phyloP scores from a whole-genome alignment of 1,140 invertebrate species.

The Cotesia glomerata region DNA sequence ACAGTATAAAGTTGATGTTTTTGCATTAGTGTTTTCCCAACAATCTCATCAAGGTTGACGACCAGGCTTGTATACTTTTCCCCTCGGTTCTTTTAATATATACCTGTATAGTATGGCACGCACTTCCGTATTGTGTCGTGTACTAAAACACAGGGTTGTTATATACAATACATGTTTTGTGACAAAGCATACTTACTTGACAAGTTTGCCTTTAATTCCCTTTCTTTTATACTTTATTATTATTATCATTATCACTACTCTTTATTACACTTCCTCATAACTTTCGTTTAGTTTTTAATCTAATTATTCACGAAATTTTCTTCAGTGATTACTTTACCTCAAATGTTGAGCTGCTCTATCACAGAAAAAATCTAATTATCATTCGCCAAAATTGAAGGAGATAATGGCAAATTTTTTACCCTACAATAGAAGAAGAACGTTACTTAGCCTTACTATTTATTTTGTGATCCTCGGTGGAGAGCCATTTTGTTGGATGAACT shows the following conservation, averaged over 20 bases:
- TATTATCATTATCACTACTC: conserved; percentile 3
- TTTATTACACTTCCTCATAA: too few relatives aligned
- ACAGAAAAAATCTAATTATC: too few relatives aligned
- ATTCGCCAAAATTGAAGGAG: not conserved
- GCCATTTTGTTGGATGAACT: not conserved
- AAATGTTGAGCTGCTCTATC: too few relatives aligned
- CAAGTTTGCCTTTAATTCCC: not conserved
- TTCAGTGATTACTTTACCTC: too few relatives aligned
- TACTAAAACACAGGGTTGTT: not conserved
- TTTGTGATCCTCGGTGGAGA: not conserved
- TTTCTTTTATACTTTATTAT: not conserved
- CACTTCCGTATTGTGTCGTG: conserved; percentile 16
- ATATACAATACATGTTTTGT: not conserved
- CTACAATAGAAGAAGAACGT: not conserved
- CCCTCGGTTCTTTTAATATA: not conserved
- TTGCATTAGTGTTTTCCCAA: conserved; percentile 1
- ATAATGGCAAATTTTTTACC: not conserved
- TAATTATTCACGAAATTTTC: too few relatives aligned
- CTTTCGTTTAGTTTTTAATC: not conserved
- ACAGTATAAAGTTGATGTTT: not conserved
- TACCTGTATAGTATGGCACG: conserved; percentile 4
- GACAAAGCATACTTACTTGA: not conserved
- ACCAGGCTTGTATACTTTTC: not conserved
- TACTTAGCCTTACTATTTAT: not conserved
- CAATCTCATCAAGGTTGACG: conserved; percentile 10